Evolutionary conservation across 2,113 vertebrate genomes (phyloP).

Genomic region (Myiozetetes cayanensis): DNA sequence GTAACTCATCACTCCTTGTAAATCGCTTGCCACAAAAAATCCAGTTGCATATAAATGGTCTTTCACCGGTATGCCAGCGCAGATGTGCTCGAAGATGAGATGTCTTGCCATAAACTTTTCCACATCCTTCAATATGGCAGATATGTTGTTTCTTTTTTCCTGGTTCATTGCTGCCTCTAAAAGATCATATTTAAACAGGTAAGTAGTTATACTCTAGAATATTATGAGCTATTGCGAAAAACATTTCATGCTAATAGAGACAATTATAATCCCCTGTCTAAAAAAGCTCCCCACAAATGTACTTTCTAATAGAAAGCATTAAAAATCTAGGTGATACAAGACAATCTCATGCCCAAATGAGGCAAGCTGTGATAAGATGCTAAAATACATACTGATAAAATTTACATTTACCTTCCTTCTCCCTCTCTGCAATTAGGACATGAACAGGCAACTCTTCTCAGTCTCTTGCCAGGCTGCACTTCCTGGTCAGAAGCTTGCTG

Average conservation of each 20-base stretch:
- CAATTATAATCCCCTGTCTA: not conserved
- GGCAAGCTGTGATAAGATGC: not conserved
- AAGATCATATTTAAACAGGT: slow-evolving; percentile 24
- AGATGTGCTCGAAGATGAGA: slow-evolving; percentile 97
- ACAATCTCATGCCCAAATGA: not conserved
- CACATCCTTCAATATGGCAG: slow-evolving; percentile 98
- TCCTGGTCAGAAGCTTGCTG: slow-evolving; percentile 91
- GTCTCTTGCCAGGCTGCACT: slow-evolving; percentile 90
- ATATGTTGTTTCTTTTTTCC: slow-evolving; percentile 99
- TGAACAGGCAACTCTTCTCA: slow-evolving; percentile 94
- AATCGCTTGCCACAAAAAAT: slow-evolving; percentile 98
- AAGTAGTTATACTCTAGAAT: slow-evolving; percentile 8
- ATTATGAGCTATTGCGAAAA: not conserved
- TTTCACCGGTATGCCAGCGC: slow-evolving; percentile 98
- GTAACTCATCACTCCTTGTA: slow-evolving; percentile 95
- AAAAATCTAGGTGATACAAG: not conserved
- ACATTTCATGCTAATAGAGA: not conserved
- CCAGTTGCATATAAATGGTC: slow-evolving; percentile 98
- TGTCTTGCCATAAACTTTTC: slow-evolving; percentile 98
- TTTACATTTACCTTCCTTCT: slow-evolving; percentile 87
- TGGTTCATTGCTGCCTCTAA: slow-evolving; percentile 91
- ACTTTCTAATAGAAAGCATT: not conserved
- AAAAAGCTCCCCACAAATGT: not conserved
- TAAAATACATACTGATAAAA: not conserved
- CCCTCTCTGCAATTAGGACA: slow-evolving; percentile 98